phyloP scores from a whole-genome alignment of 2,797 vertebrate genomes.

The Perodicticus potto region DNA sequence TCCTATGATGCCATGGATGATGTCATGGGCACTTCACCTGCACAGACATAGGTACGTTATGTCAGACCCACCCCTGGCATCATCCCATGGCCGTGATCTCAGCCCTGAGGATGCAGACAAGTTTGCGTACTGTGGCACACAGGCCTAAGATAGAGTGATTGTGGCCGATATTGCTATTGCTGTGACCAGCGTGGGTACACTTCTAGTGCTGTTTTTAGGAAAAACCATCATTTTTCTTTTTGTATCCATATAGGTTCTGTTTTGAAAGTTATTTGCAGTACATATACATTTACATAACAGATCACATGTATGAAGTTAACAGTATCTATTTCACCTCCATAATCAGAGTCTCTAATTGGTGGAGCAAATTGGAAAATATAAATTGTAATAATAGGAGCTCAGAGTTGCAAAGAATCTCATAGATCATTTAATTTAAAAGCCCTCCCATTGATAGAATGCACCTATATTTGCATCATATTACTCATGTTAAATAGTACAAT shows the following conservation, averaged over 20 bases:
- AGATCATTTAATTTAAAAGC: background rate
- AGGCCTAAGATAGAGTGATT: background rate
- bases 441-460: background rate
- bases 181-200: background rate
- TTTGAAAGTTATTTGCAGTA: background rate
- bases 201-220: background rate
- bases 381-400: background rate
- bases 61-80: background rate
- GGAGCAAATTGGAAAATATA: slow-evolving; percentile 3
- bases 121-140: background rate
- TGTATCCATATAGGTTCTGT: background rate
- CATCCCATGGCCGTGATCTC: no score
- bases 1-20: background rate
- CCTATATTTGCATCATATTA: background rate
- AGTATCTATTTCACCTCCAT: background rate
- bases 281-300: background rate
- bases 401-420: background rate
- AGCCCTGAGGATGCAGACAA: background rate
- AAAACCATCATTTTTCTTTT: background rate
- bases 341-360: slow-evolving; percentile 6
- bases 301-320: background rate
- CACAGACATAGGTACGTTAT: background rate
- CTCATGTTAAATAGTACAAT: slow-evolving; percentile 19
- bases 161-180: background rate
- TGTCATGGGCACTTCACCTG: background rate